Conservation (phyloP, 2,797 vertebrate genomes). For the Sphenodon punctatus region DNA sequence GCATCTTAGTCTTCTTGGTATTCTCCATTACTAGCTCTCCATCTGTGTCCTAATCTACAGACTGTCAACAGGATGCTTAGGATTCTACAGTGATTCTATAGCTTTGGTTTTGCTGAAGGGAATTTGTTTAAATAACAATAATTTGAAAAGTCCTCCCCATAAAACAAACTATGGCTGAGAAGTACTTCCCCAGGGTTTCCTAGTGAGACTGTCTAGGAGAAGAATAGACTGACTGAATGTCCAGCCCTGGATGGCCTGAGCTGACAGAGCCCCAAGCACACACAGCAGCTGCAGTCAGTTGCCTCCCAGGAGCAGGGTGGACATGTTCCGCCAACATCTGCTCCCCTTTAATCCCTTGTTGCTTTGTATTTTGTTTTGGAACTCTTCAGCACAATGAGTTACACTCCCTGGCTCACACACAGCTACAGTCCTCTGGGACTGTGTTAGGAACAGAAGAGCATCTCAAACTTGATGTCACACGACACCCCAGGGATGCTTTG, state of each 20-base stretch:
- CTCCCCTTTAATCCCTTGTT: constrained; percentile 55
- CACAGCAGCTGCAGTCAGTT: constrained; percentile 21
- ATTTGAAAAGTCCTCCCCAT: no score
- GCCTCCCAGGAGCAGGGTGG: constrained; percentile 36
- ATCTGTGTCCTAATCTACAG: no score
- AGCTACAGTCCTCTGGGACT: neutral
- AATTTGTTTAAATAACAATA: no score
- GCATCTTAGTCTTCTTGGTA: no score
- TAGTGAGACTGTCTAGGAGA: no score
- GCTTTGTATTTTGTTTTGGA: constrained; percentile 39
- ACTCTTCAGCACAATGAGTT: constrained; percentile 9
- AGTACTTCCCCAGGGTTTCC: no score
- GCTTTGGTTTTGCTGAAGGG: no score
- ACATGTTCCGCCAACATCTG: constrained; percentile 54
- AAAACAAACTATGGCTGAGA: no score
- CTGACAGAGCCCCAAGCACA: constrained; percentile 8
- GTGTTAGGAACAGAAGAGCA: neutral
- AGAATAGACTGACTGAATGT: neutral
- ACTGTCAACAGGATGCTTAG: no score
- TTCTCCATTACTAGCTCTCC: no score
- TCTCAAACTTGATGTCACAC: fast-evolving
- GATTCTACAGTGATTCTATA: no score
- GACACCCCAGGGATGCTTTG: neutral
- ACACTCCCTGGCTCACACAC: constrained; percentile 24
- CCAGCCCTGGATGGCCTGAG: neutral